Conservation (phyloP, 2,797 vertebrate genomes). For the Siniperca undulata region DNA sequence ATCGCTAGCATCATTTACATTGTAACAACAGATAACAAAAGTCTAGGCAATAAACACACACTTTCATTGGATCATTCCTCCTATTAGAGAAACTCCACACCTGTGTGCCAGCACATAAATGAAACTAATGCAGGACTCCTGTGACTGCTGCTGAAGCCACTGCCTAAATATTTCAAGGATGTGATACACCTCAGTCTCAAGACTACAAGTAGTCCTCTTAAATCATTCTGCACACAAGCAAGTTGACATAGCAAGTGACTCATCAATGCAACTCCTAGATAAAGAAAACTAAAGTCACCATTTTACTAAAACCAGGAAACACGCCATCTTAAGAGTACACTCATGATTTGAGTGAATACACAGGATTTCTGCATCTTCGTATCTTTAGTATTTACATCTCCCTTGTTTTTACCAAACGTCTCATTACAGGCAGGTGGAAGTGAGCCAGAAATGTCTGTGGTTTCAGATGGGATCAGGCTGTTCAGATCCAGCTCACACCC, state of each 20-base stretch:
- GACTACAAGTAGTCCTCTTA: conserved; percentile 17
- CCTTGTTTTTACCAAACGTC: conserved; percentile 58
- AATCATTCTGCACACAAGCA: not conserved
- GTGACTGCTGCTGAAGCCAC: conserved; percentile 45
- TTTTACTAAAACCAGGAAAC: conserved; percentile 9
- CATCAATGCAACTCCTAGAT: not conserved
- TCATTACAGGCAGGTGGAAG: conserved; percentile 55
- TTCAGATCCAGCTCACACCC: conserved; percentile 60
- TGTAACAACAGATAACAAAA: conserved; percentile 33
- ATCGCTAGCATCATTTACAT: conserved; percentile 58
- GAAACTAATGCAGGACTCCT: conserved; percentile 44
- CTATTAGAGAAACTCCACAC: conserved; percentile 53
- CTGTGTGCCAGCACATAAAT: conserved; percentile 23
- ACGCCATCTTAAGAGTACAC: not conserved
- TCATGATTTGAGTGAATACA: not conserved
- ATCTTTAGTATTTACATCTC: conserved; percentile 35
- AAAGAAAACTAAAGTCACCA: conserved; percentile 5
- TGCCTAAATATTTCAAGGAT: conserved; percentile 69
- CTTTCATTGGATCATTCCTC: conserved; percentile 20
- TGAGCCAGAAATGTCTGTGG: conserved; percentile 68
- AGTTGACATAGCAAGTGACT: conserved; percentile 3
- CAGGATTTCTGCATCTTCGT: conserved; percentile 13
- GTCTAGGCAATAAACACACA: conserved; percentile 7
- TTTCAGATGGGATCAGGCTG: conserved; percentile 66
- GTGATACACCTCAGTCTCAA: conserved; percentile 75